These are phyloP conservation scores for Gnathonemus longibarbis DNA, from an alignment of 2,113 vertebrate species.

Conservation along the genomic window DNA sequence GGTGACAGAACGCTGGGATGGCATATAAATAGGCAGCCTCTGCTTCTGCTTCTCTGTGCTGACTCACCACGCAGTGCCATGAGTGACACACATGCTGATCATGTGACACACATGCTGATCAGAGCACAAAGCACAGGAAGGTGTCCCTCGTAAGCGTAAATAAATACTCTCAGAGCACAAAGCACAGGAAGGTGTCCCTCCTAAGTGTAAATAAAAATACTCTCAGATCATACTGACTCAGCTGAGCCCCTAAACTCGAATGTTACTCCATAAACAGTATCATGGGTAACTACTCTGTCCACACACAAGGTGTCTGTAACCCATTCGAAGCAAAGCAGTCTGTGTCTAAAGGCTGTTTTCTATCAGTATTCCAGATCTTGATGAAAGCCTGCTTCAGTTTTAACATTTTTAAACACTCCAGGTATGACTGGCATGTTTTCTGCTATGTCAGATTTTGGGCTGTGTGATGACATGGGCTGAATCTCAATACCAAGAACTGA, in stretches of 20 bases:
- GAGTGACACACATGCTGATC: neutral
- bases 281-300: neutral
- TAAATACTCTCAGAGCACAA: neutral
- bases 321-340: neutral
- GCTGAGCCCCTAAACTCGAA: neutral
- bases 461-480: neutral
- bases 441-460: neutral
- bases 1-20: neutral
- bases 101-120: too few species aligned
- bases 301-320: neutral
- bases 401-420: neutral
- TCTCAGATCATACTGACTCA: neutral
- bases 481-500: too few species aligned
- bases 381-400: neutral
- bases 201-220: neutral
- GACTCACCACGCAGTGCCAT: neutral
- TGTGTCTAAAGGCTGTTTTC: neutral
- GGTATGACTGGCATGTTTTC: neutral
- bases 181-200: neutral
- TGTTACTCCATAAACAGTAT: neutral
- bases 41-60: neutral
- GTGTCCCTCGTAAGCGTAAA: too few species aligned
- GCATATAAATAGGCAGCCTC: neutral
- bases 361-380: neutral
- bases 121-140: too few species aligned